Evolutionary conservation across 1,140 invertebrate genomes (phyloP).

Genomic region (Mycetomoellerius zeteki): DNA sequence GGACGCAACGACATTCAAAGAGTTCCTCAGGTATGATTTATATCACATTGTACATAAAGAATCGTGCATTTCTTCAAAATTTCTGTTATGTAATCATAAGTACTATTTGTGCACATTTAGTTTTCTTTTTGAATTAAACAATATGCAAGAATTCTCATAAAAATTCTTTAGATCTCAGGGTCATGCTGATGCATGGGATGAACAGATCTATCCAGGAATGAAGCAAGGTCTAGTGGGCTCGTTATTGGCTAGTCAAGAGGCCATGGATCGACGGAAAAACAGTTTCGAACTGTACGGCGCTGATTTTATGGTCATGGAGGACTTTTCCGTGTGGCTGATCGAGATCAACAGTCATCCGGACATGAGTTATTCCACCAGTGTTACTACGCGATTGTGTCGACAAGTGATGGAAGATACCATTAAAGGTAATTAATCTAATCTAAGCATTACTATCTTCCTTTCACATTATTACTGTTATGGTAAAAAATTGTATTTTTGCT

Average conservation of each 20-base stretch:
- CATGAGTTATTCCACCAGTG: constrained; percentile 95
- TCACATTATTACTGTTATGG: neutral
- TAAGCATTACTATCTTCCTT: neutral
- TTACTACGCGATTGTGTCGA: constrained; percentile 94
- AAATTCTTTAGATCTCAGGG: constrained; percentile 86
- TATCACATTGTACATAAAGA: neutral
- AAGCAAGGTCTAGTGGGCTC: constrained; percentile 95
- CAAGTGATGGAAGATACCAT: constrained; percentile 96
- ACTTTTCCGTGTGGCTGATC: constrained; percentile 89
- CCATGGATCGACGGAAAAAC: constrained; percentile 94
- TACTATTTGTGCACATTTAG: neutral
- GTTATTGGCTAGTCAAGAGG: constrained; percentile 94
- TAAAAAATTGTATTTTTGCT: constrained; percentile 2
- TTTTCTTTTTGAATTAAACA: neutral
- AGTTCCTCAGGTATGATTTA: constrained; percentile 82
- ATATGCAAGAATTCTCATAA: neutral
- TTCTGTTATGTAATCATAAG: neutral
- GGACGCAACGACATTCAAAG: constrained; percentile 84
- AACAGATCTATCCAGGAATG: constrained; percentile 96
- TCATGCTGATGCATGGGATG: constrained; percentile 92
- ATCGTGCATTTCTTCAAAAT: neutral
- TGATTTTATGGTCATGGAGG: constrained; percentile 96
- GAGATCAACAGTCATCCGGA: constrained; percentile 98
- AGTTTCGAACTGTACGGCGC: constrained; percentile 97
- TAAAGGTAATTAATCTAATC: constrained; percentile 90